Conservation (phyloP, 2,797 vertebrate species). For the Denticeps clupeoides region DNA sequence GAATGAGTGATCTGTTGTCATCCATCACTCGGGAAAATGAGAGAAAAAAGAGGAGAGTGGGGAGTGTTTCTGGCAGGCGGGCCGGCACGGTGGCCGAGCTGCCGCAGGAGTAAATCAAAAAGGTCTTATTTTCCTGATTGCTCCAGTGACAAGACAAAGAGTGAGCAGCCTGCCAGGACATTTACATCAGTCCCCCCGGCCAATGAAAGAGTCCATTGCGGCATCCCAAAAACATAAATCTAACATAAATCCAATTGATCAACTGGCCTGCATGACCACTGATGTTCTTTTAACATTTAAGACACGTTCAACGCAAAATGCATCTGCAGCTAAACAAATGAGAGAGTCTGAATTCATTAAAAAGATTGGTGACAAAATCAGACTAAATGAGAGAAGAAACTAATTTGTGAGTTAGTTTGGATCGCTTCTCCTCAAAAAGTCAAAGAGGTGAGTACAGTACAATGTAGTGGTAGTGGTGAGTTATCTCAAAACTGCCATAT, state of each 20-base stretch:
- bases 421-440: too few relatives aligned
- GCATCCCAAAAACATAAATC: conserved; percentile 31
- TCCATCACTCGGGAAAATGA: conserved; percentile 44
- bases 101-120: conserved; percentile 41
- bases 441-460: too few relatives aligned
- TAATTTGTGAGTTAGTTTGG: too few relatives aligned
- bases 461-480: too few relatives aligned
- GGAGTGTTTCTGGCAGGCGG: conserved; percentile 8
- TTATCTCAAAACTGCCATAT: too few relatives aligned
- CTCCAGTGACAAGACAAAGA: conserved; percentile 50
- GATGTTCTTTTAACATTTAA: conserved; percentile 5
- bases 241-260: conserved; percentile 19
- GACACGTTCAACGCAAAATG: conserved; percentile 4
- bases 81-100: conserved; percentile 15
- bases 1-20: conserved; percentile 51
- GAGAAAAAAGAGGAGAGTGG: conserved; percentile 20
- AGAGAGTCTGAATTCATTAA: too few relatives aligned
- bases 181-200: conserved; percentile 27
- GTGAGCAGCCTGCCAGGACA: conserved; percentile 14
- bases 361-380: too few relatives aligned
- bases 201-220: conserved; percentile 32
- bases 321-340: conserved; percentile 24
- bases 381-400: too few relatives aligned
- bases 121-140: conserved; percentile 48
- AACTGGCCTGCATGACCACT: conserved; percentile 1